Percentiles rank a stretch among this genome's conserved stretches.
Evolutionary conservation across 2,888 invertebrate genomes (phyloP).

Genomic region (Pollenia labialis): DNA sequence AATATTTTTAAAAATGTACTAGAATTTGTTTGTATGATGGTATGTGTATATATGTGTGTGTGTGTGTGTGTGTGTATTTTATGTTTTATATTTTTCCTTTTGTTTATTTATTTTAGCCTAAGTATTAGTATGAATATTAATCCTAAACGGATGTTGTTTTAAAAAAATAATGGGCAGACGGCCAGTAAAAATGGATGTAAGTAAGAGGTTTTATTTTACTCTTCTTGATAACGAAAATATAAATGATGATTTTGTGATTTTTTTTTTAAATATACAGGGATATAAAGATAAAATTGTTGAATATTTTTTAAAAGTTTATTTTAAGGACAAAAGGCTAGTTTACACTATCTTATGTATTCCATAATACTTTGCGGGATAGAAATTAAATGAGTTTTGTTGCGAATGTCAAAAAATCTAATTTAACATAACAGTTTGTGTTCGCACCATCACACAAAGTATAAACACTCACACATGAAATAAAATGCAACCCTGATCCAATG

Average conservation of each 20-base stretch:
- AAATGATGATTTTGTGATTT: not conserved
- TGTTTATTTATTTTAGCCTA: slow-evolving; percentile 12
- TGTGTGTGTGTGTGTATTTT: slow-evolving; percentile 22
- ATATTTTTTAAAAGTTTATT: not conserved
- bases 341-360: no score
- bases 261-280: no score
- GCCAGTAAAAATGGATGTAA: not conserved
- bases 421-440: no score
- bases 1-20: not conserved
- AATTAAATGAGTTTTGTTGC: no score
- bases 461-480: no score
- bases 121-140: slow-evolving; percentile 49
- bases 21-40: no score
- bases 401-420: no score
- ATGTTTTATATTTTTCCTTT: slow-evolving; percentile 8
- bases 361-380: no score
- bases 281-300: not conserved
- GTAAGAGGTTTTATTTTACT: not conserved
- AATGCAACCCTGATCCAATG: no score
- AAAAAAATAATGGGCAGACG: not conserved
- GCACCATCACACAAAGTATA: no score
- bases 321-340: no score
- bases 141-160: slow-evolving; percentile 21
- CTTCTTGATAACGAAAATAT: slow-evolving; percentile 1
- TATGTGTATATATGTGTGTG: not conserved